Percentiles rank a stretch among this genome's conserved stretches.
Conservation (phyloP, 2,113 vertebrate species). For the Cairina moschata region DNA sequence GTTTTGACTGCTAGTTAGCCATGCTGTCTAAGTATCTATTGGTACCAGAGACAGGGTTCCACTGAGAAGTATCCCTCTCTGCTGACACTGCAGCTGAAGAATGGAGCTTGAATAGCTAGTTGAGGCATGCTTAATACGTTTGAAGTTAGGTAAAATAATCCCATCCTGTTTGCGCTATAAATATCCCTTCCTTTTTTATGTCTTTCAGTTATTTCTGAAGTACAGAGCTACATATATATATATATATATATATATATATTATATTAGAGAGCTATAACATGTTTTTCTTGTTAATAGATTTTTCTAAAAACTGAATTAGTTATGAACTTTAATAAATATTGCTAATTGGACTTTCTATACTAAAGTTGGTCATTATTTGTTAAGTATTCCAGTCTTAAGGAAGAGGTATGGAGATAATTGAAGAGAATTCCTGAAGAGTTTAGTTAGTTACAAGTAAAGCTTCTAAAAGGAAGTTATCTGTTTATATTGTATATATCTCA, state of each 20-base stretch:
- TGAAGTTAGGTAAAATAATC: neutral
- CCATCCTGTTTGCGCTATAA: neutral
- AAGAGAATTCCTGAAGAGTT: neutral
- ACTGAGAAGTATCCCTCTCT: neutral
- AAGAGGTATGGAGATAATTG: neutral
- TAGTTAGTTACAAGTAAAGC: neutral
- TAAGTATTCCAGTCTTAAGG: neutral
- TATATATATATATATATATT: too few relatives aligned
- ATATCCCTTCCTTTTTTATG: neutral
- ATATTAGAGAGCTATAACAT: neutral
- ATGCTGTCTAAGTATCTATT: neutral
- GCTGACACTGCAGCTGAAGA: accelerated
- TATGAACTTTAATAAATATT: neutral
- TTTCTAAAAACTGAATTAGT: neutral
- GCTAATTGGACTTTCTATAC: neutral
- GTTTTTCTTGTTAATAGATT: neutral
- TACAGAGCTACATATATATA: neutral
- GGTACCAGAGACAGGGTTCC: too few relatives aligned
- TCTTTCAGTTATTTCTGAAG: neutral
- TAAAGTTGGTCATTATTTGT: neutral
- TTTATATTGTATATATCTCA: neutral
- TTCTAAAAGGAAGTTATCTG: neutral
- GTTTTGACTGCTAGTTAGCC: neutral
- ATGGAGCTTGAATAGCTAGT: neutral
- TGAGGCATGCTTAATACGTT: too few relatives aligned